A percentile compares a stretch with the other conserved stretches of the same genome.
phyloP scores from a whole-genome alignment of 2,113 vertebrate species.

The Calidris pygmaea region DNA sequence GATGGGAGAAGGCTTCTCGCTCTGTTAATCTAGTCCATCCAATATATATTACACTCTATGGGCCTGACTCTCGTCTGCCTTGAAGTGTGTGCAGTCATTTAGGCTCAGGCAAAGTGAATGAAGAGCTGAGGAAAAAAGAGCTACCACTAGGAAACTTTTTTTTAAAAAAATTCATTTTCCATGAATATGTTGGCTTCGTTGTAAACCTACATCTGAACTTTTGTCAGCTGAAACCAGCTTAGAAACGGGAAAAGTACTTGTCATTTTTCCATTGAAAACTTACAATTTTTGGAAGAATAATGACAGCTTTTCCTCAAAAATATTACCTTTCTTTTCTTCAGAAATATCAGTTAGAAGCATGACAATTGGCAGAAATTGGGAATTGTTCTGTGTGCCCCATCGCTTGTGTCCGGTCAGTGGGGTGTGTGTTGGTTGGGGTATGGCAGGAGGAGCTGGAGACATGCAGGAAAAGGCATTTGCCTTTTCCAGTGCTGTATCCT shows the following conservation, averaged over 20 bases:
- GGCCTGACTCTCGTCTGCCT: constrained; percentile 7
- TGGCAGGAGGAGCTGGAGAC: neutral
- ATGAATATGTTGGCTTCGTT: neutral
- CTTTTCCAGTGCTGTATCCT: neutral
- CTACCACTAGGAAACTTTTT: neutral
- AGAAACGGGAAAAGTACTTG: neutral
- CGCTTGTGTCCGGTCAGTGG: neutral
- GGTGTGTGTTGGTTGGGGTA: neutral
- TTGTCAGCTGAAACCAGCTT: neutral
- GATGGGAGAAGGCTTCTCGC: constrained; percentile 29
- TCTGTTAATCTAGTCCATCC: constrained; percentile 57
- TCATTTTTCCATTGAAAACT: neutral
- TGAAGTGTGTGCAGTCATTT: constrained; percentile 18
- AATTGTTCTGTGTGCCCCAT: neutral
- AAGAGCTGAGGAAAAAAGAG: constrained; percentile 27
- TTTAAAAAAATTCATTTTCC: constrained; percentile 12
- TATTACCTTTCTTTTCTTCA: neutral
- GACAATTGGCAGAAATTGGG: neutral
- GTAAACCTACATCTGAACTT: neutral
- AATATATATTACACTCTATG: constrained; percentile 20
- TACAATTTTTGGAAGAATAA: neutral
- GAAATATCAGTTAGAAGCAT: neutral
- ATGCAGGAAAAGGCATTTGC: neutral
- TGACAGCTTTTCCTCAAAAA: neutral
- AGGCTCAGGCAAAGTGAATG: neutral